These are phyloP conservation scores for Oscheius sp. DNA, from an alignment of 2,888 invertebrate species.

Conservation along the genomic window DNA sequence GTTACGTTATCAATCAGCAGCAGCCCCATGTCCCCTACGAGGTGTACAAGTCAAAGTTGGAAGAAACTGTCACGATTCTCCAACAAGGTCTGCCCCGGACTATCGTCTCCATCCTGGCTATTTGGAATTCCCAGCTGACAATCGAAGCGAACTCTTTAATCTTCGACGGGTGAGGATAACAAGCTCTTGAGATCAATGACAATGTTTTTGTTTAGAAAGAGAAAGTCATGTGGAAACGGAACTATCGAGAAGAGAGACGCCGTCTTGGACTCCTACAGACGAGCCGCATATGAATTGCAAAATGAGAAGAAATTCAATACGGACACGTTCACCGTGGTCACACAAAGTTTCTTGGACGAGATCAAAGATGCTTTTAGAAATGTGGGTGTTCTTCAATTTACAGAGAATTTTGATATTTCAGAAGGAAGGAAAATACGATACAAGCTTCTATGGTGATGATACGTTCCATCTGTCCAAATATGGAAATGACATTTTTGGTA, in stretches of 20 bases:
- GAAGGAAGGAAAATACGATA: constrained; percentile 44
- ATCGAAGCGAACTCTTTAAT: constrained; percentile 45
- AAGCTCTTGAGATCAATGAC: neutral
- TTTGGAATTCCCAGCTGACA: constrained; percentile 50
- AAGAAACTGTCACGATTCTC: constrained; percentile 39
- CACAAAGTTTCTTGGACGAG: constrained; percentile 45
- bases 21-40: constrained; percentile 36
- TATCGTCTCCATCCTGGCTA: constrained; percentile 45
- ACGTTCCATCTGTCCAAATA: constrained; percentile 62
- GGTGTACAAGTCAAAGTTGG: constrained; percentile 43
- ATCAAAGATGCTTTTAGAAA: constrained; percentile 39
- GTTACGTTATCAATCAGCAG: neutral
- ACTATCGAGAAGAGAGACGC: constrained; percentile 29
- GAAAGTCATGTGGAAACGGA: constrained; percentile 27
- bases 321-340: constrained; percentile 49
- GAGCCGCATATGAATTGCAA: constrained; percentile 43
- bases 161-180: constrained; percentile 40
- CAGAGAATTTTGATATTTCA: neutral
- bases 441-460: constrained; percentile 57
- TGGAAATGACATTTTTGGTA: constrained; percentile 58
- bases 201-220: constrained; percentile 23
- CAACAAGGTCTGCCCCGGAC: constrained; percentile 46
- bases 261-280: constrained; percentile 8
- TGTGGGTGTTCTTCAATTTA: constrained; percentile 23
- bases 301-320: constrained; percentile 47